Evolutionary conservation across 2,888 invertebrate genomes (phyloP).

Genomic region (Globia sparganii): DNA sequence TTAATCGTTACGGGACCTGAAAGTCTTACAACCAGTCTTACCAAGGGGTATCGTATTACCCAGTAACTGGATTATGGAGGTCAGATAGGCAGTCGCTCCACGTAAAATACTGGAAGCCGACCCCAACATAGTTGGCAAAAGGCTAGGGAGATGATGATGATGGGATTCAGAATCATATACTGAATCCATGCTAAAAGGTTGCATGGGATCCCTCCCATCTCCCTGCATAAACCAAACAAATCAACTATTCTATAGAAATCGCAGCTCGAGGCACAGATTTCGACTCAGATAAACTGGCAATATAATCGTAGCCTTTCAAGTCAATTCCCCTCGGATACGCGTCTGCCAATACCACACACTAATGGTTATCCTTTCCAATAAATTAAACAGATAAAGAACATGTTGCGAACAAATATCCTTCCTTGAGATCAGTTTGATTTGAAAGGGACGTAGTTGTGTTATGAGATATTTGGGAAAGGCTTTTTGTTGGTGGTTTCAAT

Average conservation of each 20-base stretch:
- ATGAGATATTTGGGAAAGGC: conserved; percentile 4
- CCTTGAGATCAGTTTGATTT: conserved; percentile 28
- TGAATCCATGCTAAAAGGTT: no score
- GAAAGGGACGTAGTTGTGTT: conserved; percentile 8
- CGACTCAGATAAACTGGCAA: conserved; percentile 6
- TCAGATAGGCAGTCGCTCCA: no score
- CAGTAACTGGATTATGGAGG: no score
- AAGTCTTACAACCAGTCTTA: neutral
- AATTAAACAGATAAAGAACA: conserved; percentile 74
- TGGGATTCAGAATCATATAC: no score
- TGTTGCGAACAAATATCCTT: conserved; percentile 67
- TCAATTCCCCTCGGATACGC: conserved; percentile 27
- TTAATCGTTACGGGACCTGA: no score
- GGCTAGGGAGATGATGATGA: neutral
- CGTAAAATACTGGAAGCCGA: no score
- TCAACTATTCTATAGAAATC: neutral
- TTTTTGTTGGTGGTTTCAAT: no score
- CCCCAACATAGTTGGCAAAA: neutral
- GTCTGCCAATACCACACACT: conserved; percentile 66
- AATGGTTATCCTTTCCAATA: conserved; percentile 74
- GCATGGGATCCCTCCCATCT: no score
- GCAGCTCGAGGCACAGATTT: conserved; percentile 4
- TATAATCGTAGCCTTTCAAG: conserved; percentile 54
- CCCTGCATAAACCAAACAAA: neutral
- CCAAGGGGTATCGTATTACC: no score